A percentile compares a stretch with the other conserved stretches of the same genome.
Conservation (phyloP, 64 coral and sea anemone species). For the Montipora capricornis region DNA sequence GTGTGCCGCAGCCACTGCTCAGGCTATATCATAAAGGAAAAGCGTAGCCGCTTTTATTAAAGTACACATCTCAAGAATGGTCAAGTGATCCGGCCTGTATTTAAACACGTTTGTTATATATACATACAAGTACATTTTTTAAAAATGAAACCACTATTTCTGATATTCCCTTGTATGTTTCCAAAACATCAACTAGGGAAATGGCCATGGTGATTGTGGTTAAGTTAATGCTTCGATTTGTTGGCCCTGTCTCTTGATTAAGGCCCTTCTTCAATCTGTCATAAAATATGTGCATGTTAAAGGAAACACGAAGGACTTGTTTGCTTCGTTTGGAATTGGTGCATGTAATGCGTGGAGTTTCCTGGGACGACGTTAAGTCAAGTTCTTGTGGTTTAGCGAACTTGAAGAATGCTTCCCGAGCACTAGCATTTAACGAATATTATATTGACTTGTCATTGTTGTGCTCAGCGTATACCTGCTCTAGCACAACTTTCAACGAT, state of each 20-base stretch:
- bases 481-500: conserved; percentile 31
- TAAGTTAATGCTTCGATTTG: conserved; percentile 8
- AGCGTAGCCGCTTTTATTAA: neutral
- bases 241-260: conserved; percentile 36
- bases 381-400: conserved; percentile 70
- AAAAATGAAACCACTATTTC: conserved; percentile 57
- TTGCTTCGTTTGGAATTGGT: conserved; percentile 50
- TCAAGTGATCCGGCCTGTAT: neutral
- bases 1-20: too few species aligned
- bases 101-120: neutral
- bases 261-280: conserved; percentile 37
- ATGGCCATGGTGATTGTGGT: conserved; percentile 72
- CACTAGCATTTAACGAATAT: conserved; percentile 58
- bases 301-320: conserved; percentile 52
- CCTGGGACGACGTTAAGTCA: neutral
- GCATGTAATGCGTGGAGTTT: conserved; percentile 11
- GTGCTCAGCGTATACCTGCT: conserved; percentile 72
- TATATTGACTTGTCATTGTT: conserved; percentile 27
- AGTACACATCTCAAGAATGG: conserved; percentile 26
- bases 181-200: conserved; percentile 46
- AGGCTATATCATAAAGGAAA: too few species aligned
- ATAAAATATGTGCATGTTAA: conserved; percentile 69
- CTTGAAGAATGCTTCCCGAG: conserved; percentile 78
- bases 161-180: conserved; percentile 76
- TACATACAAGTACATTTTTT: conserved; percentile 11